Conservation (phyloP, 2,113 vertebrate genomes). For the Cettia cetti region DNA sequence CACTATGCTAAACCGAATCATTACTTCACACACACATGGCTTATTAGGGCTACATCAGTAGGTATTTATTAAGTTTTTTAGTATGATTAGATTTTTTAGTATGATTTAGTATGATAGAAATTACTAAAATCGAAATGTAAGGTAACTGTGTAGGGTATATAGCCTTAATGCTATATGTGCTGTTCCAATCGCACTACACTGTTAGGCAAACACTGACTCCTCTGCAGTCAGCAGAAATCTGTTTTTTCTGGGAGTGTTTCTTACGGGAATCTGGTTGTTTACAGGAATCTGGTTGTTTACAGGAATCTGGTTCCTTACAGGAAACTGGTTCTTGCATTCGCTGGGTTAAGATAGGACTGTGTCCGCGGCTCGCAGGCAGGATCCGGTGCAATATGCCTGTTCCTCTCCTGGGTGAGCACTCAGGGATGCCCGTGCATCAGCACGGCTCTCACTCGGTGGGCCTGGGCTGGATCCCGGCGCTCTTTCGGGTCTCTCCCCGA, state of each 20-base stretch:
- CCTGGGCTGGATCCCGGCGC: not conserved
- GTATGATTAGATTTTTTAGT: not conserved
- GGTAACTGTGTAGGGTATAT: not conserved
- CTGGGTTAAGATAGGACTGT: not conserved
- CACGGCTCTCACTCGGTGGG: not conserved
- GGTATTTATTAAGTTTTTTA: not conserved
- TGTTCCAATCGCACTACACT: not conserved
- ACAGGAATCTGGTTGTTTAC: rapidly evolving
- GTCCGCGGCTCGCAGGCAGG: not conserved
- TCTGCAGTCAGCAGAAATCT: not conserved
- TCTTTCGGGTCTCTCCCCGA: not conserved
- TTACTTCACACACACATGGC: not conserved
- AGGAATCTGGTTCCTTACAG: not conserved
- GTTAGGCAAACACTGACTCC: not conserved
- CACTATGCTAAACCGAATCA: not conserved
- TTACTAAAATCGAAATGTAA: not conserved
- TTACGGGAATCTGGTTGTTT: not conserved
- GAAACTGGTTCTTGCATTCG: not conserved
- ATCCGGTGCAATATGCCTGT: not conserved
- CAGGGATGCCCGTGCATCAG: rapidly evolving
- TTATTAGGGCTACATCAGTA: not conserved
- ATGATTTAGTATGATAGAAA: too few species aligned
- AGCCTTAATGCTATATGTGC: not conserved
- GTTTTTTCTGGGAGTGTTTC: not conserved
- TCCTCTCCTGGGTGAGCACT: not conserved